Conservation (phyloP, 2,888 invertebrate species). For the Lottia gigantea region DNA sequence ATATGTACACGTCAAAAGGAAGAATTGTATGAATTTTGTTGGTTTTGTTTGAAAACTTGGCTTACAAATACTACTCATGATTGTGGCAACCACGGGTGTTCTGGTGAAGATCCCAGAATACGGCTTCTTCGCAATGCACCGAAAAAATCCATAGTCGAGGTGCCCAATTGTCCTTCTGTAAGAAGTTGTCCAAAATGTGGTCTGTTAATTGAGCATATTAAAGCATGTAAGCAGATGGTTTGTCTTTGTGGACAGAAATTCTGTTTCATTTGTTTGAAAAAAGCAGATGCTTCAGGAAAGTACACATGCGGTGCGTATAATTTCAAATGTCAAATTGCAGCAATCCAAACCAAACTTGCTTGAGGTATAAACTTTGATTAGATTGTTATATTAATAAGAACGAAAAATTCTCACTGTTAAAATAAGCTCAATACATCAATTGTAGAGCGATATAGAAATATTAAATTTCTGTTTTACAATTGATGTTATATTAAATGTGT, state of each 20-base stretch:
- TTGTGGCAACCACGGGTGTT: conserved; percentile 38
- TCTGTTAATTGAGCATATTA: conserved; percentile 37
- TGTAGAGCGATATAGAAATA: too few relatives aligned
- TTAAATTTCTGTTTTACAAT: too few relatives aligned
- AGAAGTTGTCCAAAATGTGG: conserved; percentile 43
- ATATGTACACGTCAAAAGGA: conserved; percentile 27
- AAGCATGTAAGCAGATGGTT: conserved; percentile 39
- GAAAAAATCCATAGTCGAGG: conserved; percentile 33
- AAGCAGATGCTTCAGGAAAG: conserved; percentile 22
- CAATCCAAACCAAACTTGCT: background rate
- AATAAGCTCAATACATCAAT: too few relatives aligned
- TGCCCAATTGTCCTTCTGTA: conserved; percentile 34
- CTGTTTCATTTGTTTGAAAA: conserved; percentile 43
- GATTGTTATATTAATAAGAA: too few relatives aligned
- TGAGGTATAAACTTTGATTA: background rate
- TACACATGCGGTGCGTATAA: conserved; percentile 36
- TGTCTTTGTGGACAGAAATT: conserved; percentile 41
- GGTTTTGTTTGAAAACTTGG: conserved; percentile 37
- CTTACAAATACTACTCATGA: conserved; percentile 14
- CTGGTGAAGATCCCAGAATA: conserved; percentile 34
- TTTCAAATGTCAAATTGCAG: background rate
- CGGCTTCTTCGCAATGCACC: conserved; percentile 29
- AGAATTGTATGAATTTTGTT: conserved; percentile 37
- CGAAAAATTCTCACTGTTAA: too few relatives aligned
- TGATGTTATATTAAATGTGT: too few relatives aligned